Conservation (phyloP, 2,888 invertebrate genomes). For the Adelphocoris suturalis region DNA sequence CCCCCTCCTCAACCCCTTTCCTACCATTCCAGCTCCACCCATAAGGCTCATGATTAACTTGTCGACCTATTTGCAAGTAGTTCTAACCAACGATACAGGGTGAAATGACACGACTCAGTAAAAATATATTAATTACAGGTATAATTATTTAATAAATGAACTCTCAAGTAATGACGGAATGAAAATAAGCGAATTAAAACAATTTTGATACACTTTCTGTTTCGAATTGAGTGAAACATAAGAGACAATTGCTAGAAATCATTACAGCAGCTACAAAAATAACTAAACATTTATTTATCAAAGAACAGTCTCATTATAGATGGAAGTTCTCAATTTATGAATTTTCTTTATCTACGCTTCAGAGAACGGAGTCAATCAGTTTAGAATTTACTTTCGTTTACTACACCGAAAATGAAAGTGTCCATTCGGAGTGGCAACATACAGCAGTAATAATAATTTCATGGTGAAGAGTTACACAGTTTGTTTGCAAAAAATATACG, state of each 20-base stretch:
- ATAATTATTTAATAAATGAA: conserved; percentile 42
- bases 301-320: conserved; percentile 65
- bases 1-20: too few relatives aligned
- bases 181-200: conserved; percentile 35
- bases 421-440: too few relatives aligned
- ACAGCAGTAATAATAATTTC: too few relatives aligned
- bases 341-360: not conserved
- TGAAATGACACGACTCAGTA: conserved; percentile 28
- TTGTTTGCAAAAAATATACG: too few relatives aligned
- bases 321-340: conserved; percentile 59
- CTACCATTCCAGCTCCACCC: too few relatives aligned
- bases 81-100: too few relatives aligned
- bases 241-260: not conserved
- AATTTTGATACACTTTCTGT: not conserved
- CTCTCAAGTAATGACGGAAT: conserved; percentile 44
- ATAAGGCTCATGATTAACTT: too few relatives aligned
- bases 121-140: conserved; percentile 63
- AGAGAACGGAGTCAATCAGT: conserved; percentile 16
- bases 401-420: not conserved
- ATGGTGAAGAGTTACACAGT: too few relatives aligned
- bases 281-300: conserved; percentile 59
- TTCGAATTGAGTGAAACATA: conserved; percentile 12
- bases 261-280: conserved; percentile 50
- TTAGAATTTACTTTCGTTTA: not conserved
- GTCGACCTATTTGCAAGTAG: too few relatives aligned